Evolutionary conservation across 1,140 invertebrate genomes (phyloP).

Genomic region (Anoplolepis gracilipes): DNA sequence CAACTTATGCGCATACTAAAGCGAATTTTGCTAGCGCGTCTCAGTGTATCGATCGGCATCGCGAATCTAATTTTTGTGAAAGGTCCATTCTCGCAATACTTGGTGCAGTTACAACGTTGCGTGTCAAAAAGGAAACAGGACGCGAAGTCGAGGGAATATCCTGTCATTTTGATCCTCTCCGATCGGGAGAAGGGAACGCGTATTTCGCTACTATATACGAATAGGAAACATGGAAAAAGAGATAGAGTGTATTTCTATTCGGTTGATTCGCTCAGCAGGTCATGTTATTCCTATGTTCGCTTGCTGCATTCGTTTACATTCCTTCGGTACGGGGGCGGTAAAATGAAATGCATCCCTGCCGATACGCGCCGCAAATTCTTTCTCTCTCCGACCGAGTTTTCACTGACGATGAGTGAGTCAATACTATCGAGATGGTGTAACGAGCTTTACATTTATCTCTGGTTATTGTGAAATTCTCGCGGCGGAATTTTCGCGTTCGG

Average conservation of each 20-base stretch:
- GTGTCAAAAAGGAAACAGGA: neutral
- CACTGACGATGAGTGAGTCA: neutral
- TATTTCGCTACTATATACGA: neutral
- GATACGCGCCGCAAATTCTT: conserved; percentile 30
- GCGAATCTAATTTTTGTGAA: conserved; percentile 45
- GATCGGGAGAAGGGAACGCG: neutral
- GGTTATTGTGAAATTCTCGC: conserved; percentile 36
- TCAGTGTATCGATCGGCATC: neutral
- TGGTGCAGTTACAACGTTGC: neutral
- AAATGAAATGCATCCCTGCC: conserved; percentile 1
- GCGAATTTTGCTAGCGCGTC: neutral
- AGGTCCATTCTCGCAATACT: neutral
- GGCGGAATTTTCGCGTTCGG: neutral
- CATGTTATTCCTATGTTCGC: conserved; percentile 23
- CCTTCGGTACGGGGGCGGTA: neutral
- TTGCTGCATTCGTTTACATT: conserved; percentile 43
- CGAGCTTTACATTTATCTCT: neutral
- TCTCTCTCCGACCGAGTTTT: neutral
- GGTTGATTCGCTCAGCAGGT: neutral
- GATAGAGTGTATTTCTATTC: conserved; percentile 14
- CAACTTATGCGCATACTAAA: neutral
- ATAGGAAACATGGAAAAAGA: neutral
- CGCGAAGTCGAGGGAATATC: neutral
- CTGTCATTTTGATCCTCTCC: conserved; percentile 3
- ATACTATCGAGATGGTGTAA: conserved; percentile 24